These are phyloP conservation scores for Dunckerocampus dactyliophorus DNA, from an alignment of 2,113 vertebrate genomes.

Conservation along the genomic window DNA sequence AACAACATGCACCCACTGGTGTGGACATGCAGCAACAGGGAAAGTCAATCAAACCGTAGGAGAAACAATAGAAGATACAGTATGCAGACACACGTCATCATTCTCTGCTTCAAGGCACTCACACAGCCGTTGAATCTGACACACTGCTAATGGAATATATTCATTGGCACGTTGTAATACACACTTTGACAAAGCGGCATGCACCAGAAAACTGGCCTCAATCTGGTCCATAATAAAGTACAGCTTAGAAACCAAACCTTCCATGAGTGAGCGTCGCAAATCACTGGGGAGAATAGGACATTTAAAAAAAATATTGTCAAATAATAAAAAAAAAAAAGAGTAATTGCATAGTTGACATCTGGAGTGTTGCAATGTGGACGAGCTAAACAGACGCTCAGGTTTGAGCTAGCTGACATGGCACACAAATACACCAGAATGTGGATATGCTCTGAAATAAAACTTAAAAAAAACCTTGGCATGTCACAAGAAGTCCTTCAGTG, in stretches of 20 bases:
- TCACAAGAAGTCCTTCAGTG: slow-evolving; percentile 11
- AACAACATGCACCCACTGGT: slow-evolving; percentile 35
- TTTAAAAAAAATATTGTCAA: no score
- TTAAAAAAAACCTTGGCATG: slow-evolving; percentile 41
- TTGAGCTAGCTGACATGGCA: not conserved
- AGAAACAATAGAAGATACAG: slow-evolving; percentile 18
- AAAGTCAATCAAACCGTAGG: no score
- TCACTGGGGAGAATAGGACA: slow-evolving; percentile 4
- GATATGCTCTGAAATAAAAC: not conserved
- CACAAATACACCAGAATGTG: no score
- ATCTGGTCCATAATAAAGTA: slow-evolving; percentile 38
- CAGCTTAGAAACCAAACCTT: slow-evolving; percentile 34
- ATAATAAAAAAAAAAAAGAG: slow-evolving; percentile 3
- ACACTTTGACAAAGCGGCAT: slow-evolving; percentile 49
- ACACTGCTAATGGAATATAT: slow-evolving; percentile 16
- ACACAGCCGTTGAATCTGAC: slow-evolving; percentile 21
- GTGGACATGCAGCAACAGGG: slow-evolving; percentile 21
- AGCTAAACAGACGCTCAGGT: slow-evolving; percentile 12
- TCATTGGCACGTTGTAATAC: slow-evolving; percentile 49
- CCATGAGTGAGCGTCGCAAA: not conserved
- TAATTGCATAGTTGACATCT: slow-evolving; percentile 64
- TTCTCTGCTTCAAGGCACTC: slow-evolving; percentile 68
- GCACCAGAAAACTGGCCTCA: slow-evolving; percentile 45
- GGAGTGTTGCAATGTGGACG: slow-evolving; percentile 8
- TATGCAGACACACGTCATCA: slow-evolving; percentile 23